Evolutionary conservation across 1,140 invertebrate genomes (phyloP), one percentile per base, ranked within the genome.

Genomic region (Drosophila biarmipes): DNA sequence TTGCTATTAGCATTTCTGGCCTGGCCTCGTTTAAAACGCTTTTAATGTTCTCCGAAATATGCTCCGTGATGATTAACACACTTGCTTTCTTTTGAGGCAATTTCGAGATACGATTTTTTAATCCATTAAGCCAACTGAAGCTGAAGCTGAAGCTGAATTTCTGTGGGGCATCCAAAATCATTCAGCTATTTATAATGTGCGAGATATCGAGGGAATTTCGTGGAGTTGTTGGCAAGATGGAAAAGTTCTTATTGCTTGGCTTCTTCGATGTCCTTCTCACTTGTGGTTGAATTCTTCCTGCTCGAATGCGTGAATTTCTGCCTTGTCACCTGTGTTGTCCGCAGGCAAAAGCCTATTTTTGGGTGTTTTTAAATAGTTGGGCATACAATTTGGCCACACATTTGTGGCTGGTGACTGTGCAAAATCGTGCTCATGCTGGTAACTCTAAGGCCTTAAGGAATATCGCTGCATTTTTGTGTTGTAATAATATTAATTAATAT

Each of bases 1-100:
- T 51, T 51, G 48, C 48, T 17, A 51, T 51, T 51, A 34, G 29
- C 48, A 51, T 51, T 51, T 51, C 48, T 51, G 48, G 29, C 15
- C 48, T 51, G 48, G 29, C 15, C 15, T 51, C 27, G 29, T 35
- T 40, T n/a, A 52, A 52, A 52, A 19, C 17, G 31, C 12, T 35
- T 21, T 35, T 35, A 35, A 52, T 52, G 49, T 19, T 51, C 27
- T 34, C 24, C 29, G 17, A 34, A 51, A 51, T 34, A 49, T 46
- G 21, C 45, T 46, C 14, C 45, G 15, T 27, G 45, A 48, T 49
- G 24, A 49, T 49, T 49, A 49, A 49, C 27, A 49, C 46, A 49
- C 46, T 49, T 15, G 46, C 24, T 11, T 49, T 31, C n/a, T 17
- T 31, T 31, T 15, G 15, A 17, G 15, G 10, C 48, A 29, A 48